phyloP scores from a whole-genome alignment of 2,888 invertebrate species.

The Meteorus colon region DNA sequence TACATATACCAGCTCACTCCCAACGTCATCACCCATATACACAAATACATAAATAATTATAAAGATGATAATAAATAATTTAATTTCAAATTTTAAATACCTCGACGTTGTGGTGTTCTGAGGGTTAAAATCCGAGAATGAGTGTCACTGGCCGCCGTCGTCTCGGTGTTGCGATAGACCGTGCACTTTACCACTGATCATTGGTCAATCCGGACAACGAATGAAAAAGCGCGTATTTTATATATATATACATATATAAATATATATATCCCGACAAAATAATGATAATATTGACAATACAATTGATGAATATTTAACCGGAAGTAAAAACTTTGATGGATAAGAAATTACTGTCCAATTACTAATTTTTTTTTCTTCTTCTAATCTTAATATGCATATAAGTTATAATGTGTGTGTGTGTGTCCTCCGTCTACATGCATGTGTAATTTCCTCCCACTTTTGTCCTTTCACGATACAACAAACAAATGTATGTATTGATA shows the following conservation, averaged over 20 bases:
- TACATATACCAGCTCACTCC: no score
- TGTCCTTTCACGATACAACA: background rate
- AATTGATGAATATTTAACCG: constrained; percentile 8
- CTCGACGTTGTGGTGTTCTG: constrained; percentile 41
- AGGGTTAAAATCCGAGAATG: constrained; percentile 46
- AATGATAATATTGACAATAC: constrained; percentile 32
- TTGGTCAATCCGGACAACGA: constrained; percentile 50
- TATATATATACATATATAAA: constrained; percentile 7
- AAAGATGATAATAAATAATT: background rate
- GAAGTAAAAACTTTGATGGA: background rate
- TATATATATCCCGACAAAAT: constrained; percentile 12
- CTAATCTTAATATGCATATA: background rate
- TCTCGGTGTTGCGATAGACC: constrained; percentile 52
- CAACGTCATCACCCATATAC: background rate
- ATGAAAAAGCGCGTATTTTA: constrained; percentile 39
- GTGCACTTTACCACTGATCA: constrained; percentile 57
- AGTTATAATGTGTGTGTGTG: background rate
- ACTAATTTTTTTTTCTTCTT: background rate
- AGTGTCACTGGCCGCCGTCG: constrained; percentile 51
- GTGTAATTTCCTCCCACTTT: background rate
- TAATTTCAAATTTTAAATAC: constrained; percentile 38
- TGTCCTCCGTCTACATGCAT: background rate
- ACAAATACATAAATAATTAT: background rate
- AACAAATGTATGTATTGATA: background rate
- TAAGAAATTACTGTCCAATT: background rate